Evolutionary conservation across 1,140 invertebrate species (phyloP), one percentile per base, ranked within the genome.

Genomic region (Drosophila mayri): DNA sequence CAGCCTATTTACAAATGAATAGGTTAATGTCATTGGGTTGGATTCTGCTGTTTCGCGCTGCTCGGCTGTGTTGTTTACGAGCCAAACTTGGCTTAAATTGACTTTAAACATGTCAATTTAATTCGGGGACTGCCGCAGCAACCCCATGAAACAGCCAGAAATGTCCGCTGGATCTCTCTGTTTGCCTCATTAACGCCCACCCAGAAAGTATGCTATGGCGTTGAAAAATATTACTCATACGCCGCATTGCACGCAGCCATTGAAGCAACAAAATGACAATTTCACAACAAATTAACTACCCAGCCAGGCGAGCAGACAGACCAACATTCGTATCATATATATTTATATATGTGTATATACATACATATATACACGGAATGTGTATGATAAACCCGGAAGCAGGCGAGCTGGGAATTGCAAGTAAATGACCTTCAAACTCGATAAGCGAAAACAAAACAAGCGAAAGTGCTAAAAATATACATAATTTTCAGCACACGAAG

Each of bases 371-470:
- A 55, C 20, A 38, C 20, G 20, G 40, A 70, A 67, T 75, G 71
- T 76, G 76, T 84, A 81, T 65, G 79, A 78, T 68, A 75, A 52
- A 62, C 57, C 16, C 63, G 18, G 46, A 43, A 83, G 38, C 30
- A 43, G 18, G n/a, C 38, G 54, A 47, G 57, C 46, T 58, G 76
- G 80, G 74, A 74, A 85, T 81, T 85, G 70, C 85, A 90, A 84
- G 81, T 59, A 85, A 88, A 88, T 90, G 85, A 90, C 85, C 85
- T 90, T 90, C 86, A 90, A 90, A 90, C 85, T 81, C 78, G 85
- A 90, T 90, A 90, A 90, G 85, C 85, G 85, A 90, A 90, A 90
- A 85, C 85, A 90, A 90, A 90, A 85, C 81, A 90, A 90, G 78
- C 85, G 85, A 88, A 88, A 88, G 85, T 88, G 85, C 85, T 84